These are phyloP conservation scores for Caenorhabditis latens DNA, from an alignment of 1,140 invertebrate species.

Conservation along the genomic window DNA sequence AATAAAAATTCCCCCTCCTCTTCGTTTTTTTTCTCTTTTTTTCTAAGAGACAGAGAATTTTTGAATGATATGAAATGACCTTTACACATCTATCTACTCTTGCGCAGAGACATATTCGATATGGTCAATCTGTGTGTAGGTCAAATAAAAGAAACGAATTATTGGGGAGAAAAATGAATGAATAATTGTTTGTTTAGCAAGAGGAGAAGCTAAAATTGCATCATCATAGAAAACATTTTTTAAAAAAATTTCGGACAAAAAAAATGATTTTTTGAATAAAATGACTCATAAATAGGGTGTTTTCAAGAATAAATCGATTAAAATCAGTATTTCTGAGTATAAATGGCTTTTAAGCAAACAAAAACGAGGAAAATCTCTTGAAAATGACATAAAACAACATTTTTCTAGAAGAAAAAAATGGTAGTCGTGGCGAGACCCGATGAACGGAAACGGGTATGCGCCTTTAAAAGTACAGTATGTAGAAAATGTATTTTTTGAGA, in stretches of 20 bases:
- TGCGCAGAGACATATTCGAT: not conserved
- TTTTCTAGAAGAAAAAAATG: too few species aligned
- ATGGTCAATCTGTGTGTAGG: not conserved
- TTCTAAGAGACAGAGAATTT: not conserved
- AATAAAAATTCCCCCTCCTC: too few species aligned
- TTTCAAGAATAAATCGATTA: too few species aligned
- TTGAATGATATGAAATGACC: constrained; percentile 35
- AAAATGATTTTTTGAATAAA: not conserved
- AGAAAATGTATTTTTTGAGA: too few species aligned
- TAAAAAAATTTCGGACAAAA: not conserved
- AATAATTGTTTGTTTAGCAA: not conserved
- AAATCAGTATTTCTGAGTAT: too few species aligned
- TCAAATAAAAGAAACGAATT: not conserved
- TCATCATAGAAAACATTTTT: not conserved
- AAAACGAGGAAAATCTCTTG: not conserved
- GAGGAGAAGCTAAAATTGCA: not conserved
- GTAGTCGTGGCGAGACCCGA: not conserved
- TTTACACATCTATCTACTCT: too few species aligned
- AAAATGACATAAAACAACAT: not conserved
- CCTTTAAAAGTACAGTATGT: not conserved
- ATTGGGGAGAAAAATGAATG: not conserved
- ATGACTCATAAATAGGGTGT: not conserved
- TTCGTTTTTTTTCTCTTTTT: too few species aligned
- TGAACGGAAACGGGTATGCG: not conserved
- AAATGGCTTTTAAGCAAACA: too few species aligned